Evolutionary conservation across 2,888 invertebrate genomes (phyloP).

Genomic region (Lepidochrysops patricia): DNA sequence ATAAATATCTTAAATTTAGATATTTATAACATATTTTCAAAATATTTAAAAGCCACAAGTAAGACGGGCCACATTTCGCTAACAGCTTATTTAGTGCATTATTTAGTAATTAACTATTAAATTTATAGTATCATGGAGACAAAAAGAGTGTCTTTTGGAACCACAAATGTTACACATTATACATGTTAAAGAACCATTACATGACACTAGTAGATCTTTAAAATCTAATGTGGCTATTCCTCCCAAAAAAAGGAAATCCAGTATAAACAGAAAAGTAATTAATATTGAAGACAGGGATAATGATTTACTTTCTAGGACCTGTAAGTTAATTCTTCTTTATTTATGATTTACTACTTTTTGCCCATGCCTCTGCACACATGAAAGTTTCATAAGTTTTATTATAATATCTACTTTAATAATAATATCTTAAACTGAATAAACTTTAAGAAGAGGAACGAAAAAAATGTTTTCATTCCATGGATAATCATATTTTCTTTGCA

Average conservation of each 20-base stretch:
- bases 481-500: constrained; percentile 31
- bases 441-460: too few species aligned
- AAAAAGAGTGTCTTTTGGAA: constrained; percentile 34
- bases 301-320: constrained; percentile 39
- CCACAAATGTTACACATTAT: constrained; percentile 50
- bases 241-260: constrained; percentile 32
- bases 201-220: constrained; percentile 39
- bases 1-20: too few species aligned
- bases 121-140: constrained; percentile 38
- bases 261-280: constrained; percentile 47
- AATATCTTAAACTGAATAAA: too few species aligned
- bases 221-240: constrained; percentile 29
- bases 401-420: too few species aligned
- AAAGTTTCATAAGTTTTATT: too few species aligned
- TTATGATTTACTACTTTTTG: not conserved
- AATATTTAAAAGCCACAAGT: too few species aligned
- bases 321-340: constrained; percentile 34
- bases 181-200: constrained; percentile 39
- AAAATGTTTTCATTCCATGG: too few species aligned
- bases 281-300: constrained; percentile 51
- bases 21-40: too few species aligned
- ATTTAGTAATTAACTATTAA: not conserved
- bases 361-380: too few species aligned
- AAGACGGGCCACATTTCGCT: too few species aligned
- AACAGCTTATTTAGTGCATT: too few species aligned